Percentiles rank a stretch among this genome's conserved stretches.
Conservation (phyloP, 2,888 invertebrate genomes). For the Heliconius erato region DNA sequence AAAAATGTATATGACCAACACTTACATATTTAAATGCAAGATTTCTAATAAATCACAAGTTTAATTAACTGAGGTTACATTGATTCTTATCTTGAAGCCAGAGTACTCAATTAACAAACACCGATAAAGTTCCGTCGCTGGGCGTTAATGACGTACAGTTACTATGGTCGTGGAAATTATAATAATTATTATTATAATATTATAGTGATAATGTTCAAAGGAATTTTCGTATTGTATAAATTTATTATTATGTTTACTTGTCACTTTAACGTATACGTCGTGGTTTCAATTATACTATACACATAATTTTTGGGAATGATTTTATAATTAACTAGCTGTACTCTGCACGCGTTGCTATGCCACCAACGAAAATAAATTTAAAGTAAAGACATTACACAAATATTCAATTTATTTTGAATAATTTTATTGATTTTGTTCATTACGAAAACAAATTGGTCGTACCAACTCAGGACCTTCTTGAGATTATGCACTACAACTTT, state of each 20-base stretch:
- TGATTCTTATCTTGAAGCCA: slow-evolving; percentile 19
- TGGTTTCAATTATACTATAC: neutral
- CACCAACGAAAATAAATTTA: too few species aligned
- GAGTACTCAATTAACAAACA: slow-evolving; percentile 22
- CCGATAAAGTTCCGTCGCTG: slow-evolving; percentile 1
- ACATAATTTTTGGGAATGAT: too few species aligned
- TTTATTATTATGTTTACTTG: neutral
- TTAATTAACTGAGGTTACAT: slow-evolving; percentile 16
- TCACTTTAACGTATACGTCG: neutral
- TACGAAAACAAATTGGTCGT: too few species aligned
- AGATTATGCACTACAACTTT: too few species aligned
- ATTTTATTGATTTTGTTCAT: too few species aligned
- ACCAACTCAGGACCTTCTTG: too few species aligned
- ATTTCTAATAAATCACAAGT: slow-evolving; percentile 27
- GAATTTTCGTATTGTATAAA: neutral
- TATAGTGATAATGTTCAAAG: neutral
- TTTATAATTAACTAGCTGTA: too few species aligned
- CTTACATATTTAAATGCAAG: slow-evolving; percentile 5
- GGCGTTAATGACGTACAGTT: slow-evolving; percentile 10
- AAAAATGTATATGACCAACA: neutral
- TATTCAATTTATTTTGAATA: too few species aligned
- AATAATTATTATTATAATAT: neutral
- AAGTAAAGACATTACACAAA: too few species aligned
- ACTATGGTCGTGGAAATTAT: neutral
- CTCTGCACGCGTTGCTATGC: too few species aligned